Evolutionary conservation across 2,113 vertebrate genomes (phyloP).

Genomic region (Bubo scandiacus): DNA sequence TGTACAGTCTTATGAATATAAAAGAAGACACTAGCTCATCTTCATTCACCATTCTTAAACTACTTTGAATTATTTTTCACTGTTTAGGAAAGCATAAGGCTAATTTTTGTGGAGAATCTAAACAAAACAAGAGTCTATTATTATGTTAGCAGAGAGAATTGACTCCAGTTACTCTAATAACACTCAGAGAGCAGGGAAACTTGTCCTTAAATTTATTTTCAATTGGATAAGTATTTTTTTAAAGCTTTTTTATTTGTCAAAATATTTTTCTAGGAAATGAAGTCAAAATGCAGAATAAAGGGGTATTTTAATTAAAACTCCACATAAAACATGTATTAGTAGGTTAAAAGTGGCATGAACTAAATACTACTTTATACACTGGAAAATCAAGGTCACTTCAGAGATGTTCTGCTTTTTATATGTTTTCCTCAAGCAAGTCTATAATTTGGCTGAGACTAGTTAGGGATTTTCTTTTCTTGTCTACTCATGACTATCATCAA

Average conservation of each 20-base stretch:
- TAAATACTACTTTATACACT: background rate
- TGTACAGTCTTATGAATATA: background rate
- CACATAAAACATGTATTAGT: background rate
- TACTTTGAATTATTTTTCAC: background rate
- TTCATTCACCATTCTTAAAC: background rate
- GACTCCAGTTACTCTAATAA: background rate
- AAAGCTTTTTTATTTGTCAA: background rate
- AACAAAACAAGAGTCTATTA: background rate
- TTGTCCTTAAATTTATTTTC: background rate
- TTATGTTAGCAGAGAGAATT: background rate
- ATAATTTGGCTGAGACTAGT: conserved; percentile 30
- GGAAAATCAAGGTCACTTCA: background rate
- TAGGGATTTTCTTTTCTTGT: conserved; percentile 18
- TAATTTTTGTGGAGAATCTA: background rate
- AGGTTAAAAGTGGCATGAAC: background rate
- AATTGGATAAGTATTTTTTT: background rate
- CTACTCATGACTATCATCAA: background rate
- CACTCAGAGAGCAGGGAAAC: background rate
- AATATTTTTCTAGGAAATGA: background rate
- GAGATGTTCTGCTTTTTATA: background rate
- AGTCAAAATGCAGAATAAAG: background rate
- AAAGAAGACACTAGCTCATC: background rate
- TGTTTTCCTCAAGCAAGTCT: conserved; percentile 24
- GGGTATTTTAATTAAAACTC: background rate
- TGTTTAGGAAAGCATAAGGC: background rate